Evolutionary conservation across 2,797 vertebrate genomes (phyloP).

Genomic region (Lutjanus campechanus): DNA sequence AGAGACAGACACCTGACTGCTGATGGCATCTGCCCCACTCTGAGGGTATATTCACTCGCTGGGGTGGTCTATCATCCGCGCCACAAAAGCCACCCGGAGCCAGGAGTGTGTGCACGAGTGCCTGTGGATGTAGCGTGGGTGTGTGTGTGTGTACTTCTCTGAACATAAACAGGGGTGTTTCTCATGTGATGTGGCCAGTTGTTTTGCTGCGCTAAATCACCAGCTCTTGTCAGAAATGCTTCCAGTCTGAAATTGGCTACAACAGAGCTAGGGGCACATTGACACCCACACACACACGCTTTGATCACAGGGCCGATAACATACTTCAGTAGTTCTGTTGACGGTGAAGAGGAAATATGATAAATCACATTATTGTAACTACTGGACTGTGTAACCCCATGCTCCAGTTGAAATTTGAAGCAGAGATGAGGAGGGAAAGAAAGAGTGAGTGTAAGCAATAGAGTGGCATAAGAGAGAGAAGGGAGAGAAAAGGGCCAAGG

Average conservation of each 20-base stretch:
- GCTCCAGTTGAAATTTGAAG: constrained; percentile 70
- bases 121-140: constrained; percentile 35
- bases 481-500: constrained; percentile 43
- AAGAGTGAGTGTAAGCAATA: constrained; percentile 40
- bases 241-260: constrained; percentile 73
- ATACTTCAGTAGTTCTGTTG: constrained; percentile 75
- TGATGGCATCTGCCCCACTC: constrained; percentile 60
- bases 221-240: constrained; percentile 72
- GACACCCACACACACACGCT: constrained; percentile 72
- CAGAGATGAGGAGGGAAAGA: constrained; percentile 50
- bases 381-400: constrained; percentile 62
- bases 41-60: constrained; percentile 69
- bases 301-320: constrained; percentile 76
- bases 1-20: constrained; percentile 67
- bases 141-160: constrained; percentile 32
- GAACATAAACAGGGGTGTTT: constrained; percentile 57
- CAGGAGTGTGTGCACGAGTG: constrained; percentile 39
- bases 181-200: constrained; percentile 73
- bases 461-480: constrained; percentile 51
- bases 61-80: constrained; percentile 75
- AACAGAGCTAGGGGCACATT: constrained; percentile 77
- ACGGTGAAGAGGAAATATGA: constrained; percentile 73
- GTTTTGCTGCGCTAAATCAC: constrained; percentile 78
- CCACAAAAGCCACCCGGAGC: constrained; percentile 50
- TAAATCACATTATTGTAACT: constrained; percentile 78